Conservation (phyloP, 1,140 invertebrate genomes). For the Zelostemma sp. region DNA sequence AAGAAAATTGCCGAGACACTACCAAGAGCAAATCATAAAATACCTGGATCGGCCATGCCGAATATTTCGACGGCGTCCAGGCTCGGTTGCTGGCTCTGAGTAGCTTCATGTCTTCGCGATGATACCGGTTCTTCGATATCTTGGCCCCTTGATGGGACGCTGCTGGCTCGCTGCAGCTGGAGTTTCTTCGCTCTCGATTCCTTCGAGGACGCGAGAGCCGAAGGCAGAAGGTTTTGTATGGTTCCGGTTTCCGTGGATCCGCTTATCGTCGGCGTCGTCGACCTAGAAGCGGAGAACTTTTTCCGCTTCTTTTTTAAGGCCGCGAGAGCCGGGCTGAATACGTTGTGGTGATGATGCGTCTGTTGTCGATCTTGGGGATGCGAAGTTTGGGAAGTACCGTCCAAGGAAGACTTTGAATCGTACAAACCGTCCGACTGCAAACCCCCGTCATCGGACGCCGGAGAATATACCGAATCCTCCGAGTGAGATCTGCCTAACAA, state of each 20-base stretch:
- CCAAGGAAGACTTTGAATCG: conserved; percentile 65
- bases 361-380: conserved; percentile 44
- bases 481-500: conserved; percentile 70
- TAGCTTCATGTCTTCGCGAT: conserved; percentile 65
- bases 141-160: conserved; percentile 72
- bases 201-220: conserved; percentile 23
- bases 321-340: conserved; percentile 72
- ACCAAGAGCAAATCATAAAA: conserved; percentile 28
- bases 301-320: conserved; percentile 82
- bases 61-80: conserved; percentile 65
- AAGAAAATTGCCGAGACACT: neutral
- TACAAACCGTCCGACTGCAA: conserved; percentile 62
- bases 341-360: conserved; percentile 52
- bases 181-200: conserved; percentile 54
- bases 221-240: conserved; percentile 42
- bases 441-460: conserved; percentile 51
- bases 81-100: conserved; percentile 70
- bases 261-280: conserved; percentile 72
- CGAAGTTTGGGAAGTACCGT: conserved; percentile 50
- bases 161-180: conserved; percentile 73
- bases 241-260: conserved; percentile 55
- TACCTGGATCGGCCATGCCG: conserved; percentile 58
- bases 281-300: conserved; percentile 82
- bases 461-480: conserved; percentile 83
- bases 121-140: conserved; percentile 62